Percentiles rank a stretch among this genome's conserved stretches.
These are phyloP conservation scores for Rhagologus leucostigma DNA, from an alignment of 2,113 vertebrate species.

Conservation along the genomic window DNA sequence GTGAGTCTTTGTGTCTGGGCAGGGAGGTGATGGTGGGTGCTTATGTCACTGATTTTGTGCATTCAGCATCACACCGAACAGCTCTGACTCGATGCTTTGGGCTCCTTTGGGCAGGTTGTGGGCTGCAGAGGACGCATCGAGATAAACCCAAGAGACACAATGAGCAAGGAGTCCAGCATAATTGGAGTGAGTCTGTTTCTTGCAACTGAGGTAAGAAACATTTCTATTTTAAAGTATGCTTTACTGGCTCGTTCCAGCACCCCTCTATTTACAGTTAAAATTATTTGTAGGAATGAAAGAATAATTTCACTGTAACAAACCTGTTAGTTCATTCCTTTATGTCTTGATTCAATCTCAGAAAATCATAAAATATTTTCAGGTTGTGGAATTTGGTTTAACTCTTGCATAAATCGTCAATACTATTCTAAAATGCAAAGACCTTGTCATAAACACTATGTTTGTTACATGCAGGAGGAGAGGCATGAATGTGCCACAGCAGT, in stretches of 20 bases:
- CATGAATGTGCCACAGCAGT: constrained; percentile 63
- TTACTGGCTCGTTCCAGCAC: background rate
- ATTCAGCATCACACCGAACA: accelerated
- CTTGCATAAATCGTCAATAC: background rate
- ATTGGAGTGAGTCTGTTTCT: constrained; percentile 75
- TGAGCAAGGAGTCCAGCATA: constrained; percentile 86
- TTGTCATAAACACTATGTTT: background rate
- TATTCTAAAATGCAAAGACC: background rate
- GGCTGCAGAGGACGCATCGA: constrained; percentile 84
- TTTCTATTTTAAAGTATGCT: background rate
- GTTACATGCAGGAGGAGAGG: constrained; percentile 69
- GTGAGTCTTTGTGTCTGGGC: background rate
- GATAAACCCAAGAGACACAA: constrained; percentile 87
- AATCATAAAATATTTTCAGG: background rate
- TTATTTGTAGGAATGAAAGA: background rate
- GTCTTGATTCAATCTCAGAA: background rate
- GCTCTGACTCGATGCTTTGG: background rate
- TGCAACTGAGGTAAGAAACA: constrained; percentile 76
- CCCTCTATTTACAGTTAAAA: background rate
- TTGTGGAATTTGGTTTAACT: background rate
- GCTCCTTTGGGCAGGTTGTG: constrained; percentile 74
- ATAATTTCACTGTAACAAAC: background rate
- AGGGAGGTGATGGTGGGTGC: constrained; percentile 68
- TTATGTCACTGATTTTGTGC: background rate
- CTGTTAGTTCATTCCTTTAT: background rate